Evolutionary conservation across 2,113 vertebrate species (phyloP).

Genomic region (Sigmodon hispidus): DNA sequence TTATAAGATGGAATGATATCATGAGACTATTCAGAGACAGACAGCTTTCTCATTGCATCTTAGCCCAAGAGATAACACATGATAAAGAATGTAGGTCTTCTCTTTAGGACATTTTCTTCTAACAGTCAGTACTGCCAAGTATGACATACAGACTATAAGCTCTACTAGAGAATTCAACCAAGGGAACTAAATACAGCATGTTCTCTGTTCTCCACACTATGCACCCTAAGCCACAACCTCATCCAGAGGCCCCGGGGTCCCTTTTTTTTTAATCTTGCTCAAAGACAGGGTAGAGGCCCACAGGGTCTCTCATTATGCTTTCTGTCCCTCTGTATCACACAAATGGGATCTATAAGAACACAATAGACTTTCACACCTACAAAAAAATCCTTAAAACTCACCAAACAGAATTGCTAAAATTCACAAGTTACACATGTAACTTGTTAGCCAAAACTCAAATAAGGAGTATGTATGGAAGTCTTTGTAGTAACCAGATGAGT

Average conservation of each 20-base stretch:
- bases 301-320: neutral
- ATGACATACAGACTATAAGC: neutral
- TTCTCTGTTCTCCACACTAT: neutral
- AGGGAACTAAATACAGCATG: neutral
- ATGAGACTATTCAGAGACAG: neutral
- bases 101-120: neutral
- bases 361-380: neutral
- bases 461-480: neutral
- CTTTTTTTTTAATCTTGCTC: neutral
- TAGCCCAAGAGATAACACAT: neutral
- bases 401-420: neutral
- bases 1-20: neutral
- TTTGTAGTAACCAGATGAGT: neutral
- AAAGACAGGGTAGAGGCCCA: neutral
- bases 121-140: neutral
- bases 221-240: neutral
- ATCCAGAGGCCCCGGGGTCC: neutral
- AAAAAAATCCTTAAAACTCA: conserved; percentile 23
- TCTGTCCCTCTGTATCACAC: neutral
- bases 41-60: neutral
- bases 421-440: neutral
- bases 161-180: neutral
- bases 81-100: neutral
- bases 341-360: neutral
- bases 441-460: neutral